These are phyloP conservation scores for Microcebus ravelobensis DNA, from an alignment of 2,113 vertebrate genomes.

Conservation along the genomic window DNA sequence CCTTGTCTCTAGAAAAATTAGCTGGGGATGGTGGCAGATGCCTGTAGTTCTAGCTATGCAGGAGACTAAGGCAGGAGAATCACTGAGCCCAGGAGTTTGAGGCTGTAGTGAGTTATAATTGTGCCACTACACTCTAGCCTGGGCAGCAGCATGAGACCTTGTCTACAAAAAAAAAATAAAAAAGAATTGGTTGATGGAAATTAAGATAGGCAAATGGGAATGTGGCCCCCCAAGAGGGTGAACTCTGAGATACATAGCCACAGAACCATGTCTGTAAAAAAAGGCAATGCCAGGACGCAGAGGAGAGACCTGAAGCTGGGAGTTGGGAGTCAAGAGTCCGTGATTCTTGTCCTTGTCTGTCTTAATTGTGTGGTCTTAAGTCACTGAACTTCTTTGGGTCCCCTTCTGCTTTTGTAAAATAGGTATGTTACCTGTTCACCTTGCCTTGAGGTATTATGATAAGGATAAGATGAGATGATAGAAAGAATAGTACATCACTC, in stretches of 20 bases:
- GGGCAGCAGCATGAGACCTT: no score
- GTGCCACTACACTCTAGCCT: no score
- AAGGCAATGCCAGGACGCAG: neutral
- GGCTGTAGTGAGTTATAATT: no score
- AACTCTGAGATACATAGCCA: neutral
- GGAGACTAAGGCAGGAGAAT: no score
- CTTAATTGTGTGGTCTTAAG: neutral
- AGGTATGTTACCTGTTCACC: neutral
- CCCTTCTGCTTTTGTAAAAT: slow-evolving; percentile 34
- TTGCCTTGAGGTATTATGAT: neutral
- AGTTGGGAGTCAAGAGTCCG: neutral
- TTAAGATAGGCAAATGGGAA: neutral
- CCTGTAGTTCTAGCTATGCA: no score
- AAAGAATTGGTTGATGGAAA: neutral
- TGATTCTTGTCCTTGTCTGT: neutral
- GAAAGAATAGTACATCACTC: neutral
- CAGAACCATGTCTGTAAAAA: neutral
- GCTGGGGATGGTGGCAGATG: no score
- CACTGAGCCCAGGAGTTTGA: no score
- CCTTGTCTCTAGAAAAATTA: no score
- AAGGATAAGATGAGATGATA: neutral
- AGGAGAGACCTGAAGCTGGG: neutral
- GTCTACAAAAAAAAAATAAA: neutral
- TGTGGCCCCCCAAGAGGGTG: neutral
- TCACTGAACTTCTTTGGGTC: neutral